Conservation (phyloP, 2,797 vertebrate species). For the Otolemur crassicaudatus region DNA sequence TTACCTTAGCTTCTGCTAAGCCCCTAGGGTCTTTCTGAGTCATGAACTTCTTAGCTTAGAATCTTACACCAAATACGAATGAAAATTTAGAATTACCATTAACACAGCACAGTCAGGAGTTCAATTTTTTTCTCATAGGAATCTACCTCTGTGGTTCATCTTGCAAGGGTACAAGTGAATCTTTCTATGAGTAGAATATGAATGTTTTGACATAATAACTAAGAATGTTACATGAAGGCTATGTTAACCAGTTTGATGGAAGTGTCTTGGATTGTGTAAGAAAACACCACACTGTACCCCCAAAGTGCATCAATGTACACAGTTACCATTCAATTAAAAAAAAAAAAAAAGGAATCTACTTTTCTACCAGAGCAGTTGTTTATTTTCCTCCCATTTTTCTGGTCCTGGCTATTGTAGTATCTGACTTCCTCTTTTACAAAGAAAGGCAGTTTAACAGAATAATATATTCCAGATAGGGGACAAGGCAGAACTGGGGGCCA, state of each 20-base stretch:
- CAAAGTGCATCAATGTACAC: too few species aligned
- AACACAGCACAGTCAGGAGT: background rate
- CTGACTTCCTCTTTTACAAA: background rate
- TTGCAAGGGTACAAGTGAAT: too few species aligned
- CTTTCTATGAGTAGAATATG: too few species aligned
- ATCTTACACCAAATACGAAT: background rate
- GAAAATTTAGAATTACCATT: background rate
- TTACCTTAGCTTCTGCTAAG: background rate
- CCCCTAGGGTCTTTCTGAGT: background rate
- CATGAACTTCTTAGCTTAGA: background rate
- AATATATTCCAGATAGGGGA: background rate
- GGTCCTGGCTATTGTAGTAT: background rate
- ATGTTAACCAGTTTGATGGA: too few species aligned
- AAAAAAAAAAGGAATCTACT: background rate
- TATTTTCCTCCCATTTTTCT: background rate
- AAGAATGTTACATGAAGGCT: too few species aligned
- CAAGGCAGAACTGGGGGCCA: background rate
- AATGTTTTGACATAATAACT: too few species aligned
- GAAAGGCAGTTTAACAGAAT: background rate
- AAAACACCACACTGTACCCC: too few species aligned
- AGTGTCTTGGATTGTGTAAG: too few species aligned
- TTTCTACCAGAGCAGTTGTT: background rate
- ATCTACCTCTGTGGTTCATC: too few species aligned
- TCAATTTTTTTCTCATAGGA: background rate
- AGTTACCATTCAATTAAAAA: too few species aligned